Evolutionary conservation across 2,888 invertebrate genomes (phyloP).

Genomic region (Parochlus steinenii): DNA sequence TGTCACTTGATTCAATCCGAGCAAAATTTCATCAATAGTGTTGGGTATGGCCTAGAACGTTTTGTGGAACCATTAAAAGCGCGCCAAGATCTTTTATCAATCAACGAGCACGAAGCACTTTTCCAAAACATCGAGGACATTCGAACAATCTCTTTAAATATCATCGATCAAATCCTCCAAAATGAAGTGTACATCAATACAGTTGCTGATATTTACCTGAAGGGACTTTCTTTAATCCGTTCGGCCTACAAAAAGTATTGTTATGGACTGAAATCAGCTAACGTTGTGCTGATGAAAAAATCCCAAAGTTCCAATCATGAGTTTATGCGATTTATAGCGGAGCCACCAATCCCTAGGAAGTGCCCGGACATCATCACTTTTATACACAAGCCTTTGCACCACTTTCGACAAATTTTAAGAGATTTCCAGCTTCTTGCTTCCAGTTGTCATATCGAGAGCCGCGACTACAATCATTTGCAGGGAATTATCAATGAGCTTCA

Average conservation of each 20-base stretch:
- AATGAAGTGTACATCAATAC: no score
- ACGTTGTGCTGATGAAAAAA: constrained; percentile 1
- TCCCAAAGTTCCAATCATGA: constrained; percentile 3
- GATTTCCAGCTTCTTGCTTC: not conserved
- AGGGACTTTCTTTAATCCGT: not conserved
- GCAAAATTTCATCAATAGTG: constrained; percentile 2
- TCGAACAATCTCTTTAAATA: not conserved
- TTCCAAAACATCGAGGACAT: constrained; percentile 4
- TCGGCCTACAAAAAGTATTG: constrained; percentile 1
- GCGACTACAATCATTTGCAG: not conserved
- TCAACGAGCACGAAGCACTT: constrained; percentile 2
- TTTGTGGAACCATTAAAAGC: not conserved
- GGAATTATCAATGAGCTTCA: constrained; percentile 3
- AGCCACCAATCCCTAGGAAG: constrained; percentile 2
- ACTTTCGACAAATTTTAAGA: not conserved
- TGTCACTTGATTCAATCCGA: not conserved
- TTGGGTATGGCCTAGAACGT: not conserved
- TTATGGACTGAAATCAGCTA: not conserved
- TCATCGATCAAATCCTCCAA: not conserved
- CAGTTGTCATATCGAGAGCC: not conserved
- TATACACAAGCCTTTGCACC: not conserved
- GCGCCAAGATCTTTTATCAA: constrained; percentile 1
- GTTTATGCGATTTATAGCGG: constrained; percentile 3
- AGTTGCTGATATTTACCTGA: no score
- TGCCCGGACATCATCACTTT: not conserved